Evolutionary conservation across 2,888 invertebrate genomes (phyloP).

Genomic region (Phania funesta): DNA sequence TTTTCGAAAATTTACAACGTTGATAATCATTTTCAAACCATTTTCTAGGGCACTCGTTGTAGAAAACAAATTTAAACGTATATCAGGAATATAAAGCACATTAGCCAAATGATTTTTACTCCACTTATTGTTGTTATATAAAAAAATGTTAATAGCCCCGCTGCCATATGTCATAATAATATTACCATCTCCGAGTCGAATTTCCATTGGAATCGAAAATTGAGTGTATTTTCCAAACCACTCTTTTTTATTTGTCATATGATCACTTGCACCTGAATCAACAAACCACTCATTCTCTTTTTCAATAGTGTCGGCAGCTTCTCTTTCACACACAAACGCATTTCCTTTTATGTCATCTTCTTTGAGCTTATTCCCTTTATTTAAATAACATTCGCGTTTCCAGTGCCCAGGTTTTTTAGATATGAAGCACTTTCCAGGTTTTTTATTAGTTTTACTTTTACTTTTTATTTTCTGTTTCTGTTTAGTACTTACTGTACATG

Average conservation of each 20-base stretch:
- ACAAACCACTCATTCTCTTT: conserved; percentile 32
- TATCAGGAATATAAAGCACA: conserved; percentile 42
- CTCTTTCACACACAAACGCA: conserved; percentile 37
- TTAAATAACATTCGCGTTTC: conserved; percentile 40
- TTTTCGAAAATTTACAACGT: conserved; percentile 43
- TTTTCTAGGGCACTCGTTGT: too few relatives aligned
- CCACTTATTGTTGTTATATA: conserved; percentile 26
- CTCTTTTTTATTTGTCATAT: conserved; percentile 21
- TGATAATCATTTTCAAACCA: too few relatives aligned
- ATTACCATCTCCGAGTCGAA: conserved; percentile 22
- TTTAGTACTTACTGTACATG: conserved; percentile 14
- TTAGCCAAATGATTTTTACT: conserved; percentile 37
- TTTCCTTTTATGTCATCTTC: conserved; percentile 14
- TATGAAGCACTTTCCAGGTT: conserved; percentile 25
- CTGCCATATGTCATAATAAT: conserved; percentile 7
- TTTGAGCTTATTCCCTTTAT: conserved; percentile 26
- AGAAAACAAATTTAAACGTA: conserved; percentile 44
- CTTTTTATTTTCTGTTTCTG: conserved; percentile 18
- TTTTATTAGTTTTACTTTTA: background rate
- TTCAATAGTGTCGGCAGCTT: conserved; percentile 22
- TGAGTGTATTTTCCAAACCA: conserved; percentile 19
- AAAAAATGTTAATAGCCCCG: conserved; percentile 35
- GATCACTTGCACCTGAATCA: conserved; percentile 38
- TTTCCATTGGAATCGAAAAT: conserved; percentile 17
- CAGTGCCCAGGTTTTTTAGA: conserved; percentile 36